Evolutionary conservation across 1,140 invertebrate species (phyloP).

Genomic region (Cyphomyrmex costatus): DNA sequence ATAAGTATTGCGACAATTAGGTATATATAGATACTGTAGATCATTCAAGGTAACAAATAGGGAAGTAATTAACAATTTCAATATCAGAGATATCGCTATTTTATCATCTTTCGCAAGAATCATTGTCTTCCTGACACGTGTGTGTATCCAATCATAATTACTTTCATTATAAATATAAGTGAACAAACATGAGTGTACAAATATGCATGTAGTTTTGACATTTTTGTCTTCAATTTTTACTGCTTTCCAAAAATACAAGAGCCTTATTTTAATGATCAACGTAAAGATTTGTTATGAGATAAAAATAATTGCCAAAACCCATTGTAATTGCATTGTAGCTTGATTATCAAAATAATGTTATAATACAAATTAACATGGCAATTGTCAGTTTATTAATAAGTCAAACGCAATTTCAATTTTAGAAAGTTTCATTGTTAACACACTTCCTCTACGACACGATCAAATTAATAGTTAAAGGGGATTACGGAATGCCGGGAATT

Average conservation of each 20-base stretch:
- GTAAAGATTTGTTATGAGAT: background rate
- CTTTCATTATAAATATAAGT: background rate
- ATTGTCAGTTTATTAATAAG: constrained; percentile 2
- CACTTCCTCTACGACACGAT: background rate
- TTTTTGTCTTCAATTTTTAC: too few species aligned
- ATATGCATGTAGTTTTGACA: too few species aligned
- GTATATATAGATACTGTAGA: background rate
- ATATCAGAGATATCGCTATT: constrained; percentile 34
- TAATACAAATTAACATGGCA: background rate
- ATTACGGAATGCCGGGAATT: constrained; percentile 23
- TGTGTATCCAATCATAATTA: background rate
- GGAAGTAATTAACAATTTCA: constrained; percentile 45
- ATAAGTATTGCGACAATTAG: background rate
- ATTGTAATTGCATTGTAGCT: background rate
- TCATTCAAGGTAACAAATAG: background rate
- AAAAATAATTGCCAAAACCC: background rate
- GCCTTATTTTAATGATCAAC: background rate
- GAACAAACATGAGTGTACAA: too few species aligned
- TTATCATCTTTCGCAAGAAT: constrained; percentile 50
- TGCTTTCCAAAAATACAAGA: background rate
- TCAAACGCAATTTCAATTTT: constrained; percentile 1
- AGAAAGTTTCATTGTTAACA: constrained; percentile 15
- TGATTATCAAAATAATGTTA: background rate
- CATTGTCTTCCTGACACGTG: constrained; percentile 18
- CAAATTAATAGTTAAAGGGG: constrained; percentile 30